Conservation (phyloP, 2,113 vertebrate species). For the Pipa parva region DNA sequence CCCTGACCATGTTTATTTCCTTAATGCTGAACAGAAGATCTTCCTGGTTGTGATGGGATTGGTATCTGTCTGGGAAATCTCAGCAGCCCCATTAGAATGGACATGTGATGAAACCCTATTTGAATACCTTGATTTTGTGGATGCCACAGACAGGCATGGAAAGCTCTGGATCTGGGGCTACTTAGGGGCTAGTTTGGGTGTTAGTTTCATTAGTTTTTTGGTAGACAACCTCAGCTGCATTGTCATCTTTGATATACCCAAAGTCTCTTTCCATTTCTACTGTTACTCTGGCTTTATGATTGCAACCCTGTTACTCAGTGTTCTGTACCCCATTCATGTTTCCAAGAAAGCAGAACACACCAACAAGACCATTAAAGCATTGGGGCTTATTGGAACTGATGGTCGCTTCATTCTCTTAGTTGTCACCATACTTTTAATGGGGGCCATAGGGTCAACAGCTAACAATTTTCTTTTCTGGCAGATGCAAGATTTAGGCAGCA, state of each 20-base stretch:
- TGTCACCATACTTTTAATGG: conserved; percentile 63
- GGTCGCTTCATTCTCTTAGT: conserved; percentile 61
- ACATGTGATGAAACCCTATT: conserved; percentile 74
- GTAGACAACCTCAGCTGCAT: conserved; percentile 66
- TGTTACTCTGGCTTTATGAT: conserved; percentile 54
- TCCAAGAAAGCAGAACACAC: conserved; percentile 50
- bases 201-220: conserved; percentile 57
- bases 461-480: conserved; percentile 85
- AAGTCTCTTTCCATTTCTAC: conserved; percentile 67
- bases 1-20: conserved; percentile 47
- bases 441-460: conserved; percentile 47
- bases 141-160: conserved; percentile 68
- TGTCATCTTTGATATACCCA: conserved; percentile 23
- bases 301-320: conserved; percentile 51
- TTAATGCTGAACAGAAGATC: conserved; percentile 59
- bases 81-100: conserved; percentile 65
- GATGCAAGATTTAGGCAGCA: conserved; percentile 74
- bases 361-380: conserved; percentile 59
- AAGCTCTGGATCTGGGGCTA: conserved; percentile 64
- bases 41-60: conserved; percentile 67
- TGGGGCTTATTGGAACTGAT: conserved; percentile 62
- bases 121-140: conserved; percentile 82
- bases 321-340: conserved; percentile 62
- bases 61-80: conserved; percentile 67
- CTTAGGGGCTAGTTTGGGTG: conserved; percentile 63